Conservation (phyloP, 2,797 vertebrate genomes). For the Acropternis orthonyx region DNA sequence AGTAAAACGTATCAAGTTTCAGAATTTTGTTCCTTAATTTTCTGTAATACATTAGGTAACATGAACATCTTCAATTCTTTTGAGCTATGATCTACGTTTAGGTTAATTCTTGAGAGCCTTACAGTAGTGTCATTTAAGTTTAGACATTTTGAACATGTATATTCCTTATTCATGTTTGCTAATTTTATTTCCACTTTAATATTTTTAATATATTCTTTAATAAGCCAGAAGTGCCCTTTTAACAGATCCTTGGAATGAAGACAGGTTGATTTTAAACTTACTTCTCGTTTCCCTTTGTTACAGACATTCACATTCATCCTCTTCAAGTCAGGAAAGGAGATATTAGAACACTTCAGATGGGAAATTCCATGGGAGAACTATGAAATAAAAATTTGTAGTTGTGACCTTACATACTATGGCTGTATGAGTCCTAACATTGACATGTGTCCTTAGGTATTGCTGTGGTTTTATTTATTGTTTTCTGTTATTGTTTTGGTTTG, state of each 20-base stretch:
- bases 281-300: not conserved
- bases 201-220: not conserved
- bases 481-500: no score
- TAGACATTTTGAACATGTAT: not conserved
- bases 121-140: not conserved
- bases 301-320: not conserved
- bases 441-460: not conserved
- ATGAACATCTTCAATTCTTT: not conserved
- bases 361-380: not conserved
- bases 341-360: not conserved
- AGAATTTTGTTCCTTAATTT: not conserved
- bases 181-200: not conserved
- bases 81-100: not conserved
- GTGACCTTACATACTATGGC: not conserved
- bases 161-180: not conserved
- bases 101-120: not conserved
- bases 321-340: not conserved
- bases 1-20: accelerated
- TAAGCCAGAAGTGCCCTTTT: not conserved
- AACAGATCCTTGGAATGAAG: not conserved
- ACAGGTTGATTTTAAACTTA: not conserved
- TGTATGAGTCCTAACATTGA: not conserved
- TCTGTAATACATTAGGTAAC: not conserved
- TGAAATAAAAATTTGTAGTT: not conserved
- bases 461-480: not conserved